Percentiles rank a stretch among this genome's conserved stretches.
Conservation (phyloP, 92 coral and sea anemone genomes). For the Porites cylindrica region DNA sequence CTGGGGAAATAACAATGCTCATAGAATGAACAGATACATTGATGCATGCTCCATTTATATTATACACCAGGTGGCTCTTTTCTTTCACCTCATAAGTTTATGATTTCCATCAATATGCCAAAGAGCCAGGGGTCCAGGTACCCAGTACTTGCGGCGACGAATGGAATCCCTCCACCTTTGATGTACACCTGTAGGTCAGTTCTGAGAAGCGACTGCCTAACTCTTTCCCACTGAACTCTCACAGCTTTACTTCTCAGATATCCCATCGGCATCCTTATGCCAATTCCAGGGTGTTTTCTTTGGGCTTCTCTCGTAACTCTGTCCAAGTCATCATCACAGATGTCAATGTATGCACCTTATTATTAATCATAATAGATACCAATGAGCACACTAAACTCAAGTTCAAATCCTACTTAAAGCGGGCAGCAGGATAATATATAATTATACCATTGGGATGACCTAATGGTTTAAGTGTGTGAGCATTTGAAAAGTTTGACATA, state of each 20-base stretch:
- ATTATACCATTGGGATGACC: too few relatives aligned
- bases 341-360: conserved; percentile 46
- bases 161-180: conserved; percentile 61
- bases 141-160: conserved; percentile 49
- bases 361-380: conserved; percentile 12
- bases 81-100: conserved; percentile 53
- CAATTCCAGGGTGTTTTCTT: conserved; percentile 41
- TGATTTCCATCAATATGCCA: conserved; percentile 66
- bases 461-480: too few relatives aligned
- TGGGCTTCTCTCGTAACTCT: conserved; percentile 36
- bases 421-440: too few relatives aligned
- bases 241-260: conserved; percentile 33
- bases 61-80: background rate
- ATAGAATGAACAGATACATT: conserved; percentile 2
- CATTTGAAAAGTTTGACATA: too few relatives aligned
- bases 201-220: conserved; percentile 46
- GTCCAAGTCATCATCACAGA: conserved; percentile 43
- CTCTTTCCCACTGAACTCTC: conserved; percentile 64
- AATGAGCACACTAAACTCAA: background rate
- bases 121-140: conserved; percentile 55
- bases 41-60: background rate
- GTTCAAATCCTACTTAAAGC: too few relatives aligned
- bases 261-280: conserved; percentile 53
- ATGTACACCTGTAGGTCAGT: conserved; percentile 60
- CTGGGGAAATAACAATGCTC: conserved; percentile 3